Evolutionary conservation across 2,797 vertebrate genomes (phyloP).

Genomic region (Scarus forsteni): DNA sequence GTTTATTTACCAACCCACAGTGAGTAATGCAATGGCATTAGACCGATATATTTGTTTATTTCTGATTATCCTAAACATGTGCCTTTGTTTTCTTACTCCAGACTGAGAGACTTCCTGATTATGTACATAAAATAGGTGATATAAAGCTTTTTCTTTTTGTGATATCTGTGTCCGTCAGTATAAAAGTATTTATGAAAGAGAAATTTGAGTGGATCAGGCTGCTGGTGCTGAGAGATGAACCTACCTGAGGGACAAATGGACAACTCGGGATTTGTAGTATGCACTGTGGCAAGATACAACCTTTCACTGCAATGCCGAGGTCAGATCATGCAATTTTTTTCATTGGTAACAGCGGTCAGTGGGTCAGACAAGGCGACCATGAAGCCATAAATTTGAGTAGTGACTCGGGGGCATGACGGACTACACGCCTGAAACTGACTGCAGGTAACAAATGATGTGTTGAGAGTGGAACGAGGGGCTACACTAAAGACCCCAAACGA

Average conservation of each 20-base stretch:
- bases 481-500: too few relatives aligned
- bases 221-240: conserved; percentile 43
- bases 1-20: conserved; percentile 16
- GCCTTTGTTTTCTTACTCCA: not conserved
- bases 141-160: not conserved
- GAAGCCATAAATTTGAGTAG: too few relatives aligned
- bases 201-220: conserved; percentile 10
- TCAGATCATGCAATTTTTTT: too few relatives aligned
- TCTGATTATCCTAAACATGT: not conserved
- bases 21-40: conserved; percentile 34
- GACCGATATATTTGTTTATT: conserved; percentile 22
- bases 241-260: conserved; percentile 49
- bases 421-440: too few relatives aligned
- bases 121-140: not conserved
- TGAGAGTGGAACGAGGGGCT: too few relatives aligned
- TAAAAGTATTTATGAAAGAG: conserved; percentile 1
- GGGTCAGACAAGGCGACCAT: too few relatives aligned
- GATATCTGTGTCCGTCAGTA: not conserved
- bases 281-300: conserved; percentile 30
- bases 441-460: too few relatives aligned
- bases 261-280: conserved; percentile 28
- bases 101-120: not conserved
- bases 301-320: too few relatives aligned
- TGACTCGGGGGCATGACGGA: too few relatives aligned
- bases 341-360: too few relatives aligned